A percentile compares a stretch with the other conserved stretches of the same genome.
phyloP scores from a whole-genome alignment of 1,140 invertebrate genomes.

The Penaeus chinensis region DNA sequence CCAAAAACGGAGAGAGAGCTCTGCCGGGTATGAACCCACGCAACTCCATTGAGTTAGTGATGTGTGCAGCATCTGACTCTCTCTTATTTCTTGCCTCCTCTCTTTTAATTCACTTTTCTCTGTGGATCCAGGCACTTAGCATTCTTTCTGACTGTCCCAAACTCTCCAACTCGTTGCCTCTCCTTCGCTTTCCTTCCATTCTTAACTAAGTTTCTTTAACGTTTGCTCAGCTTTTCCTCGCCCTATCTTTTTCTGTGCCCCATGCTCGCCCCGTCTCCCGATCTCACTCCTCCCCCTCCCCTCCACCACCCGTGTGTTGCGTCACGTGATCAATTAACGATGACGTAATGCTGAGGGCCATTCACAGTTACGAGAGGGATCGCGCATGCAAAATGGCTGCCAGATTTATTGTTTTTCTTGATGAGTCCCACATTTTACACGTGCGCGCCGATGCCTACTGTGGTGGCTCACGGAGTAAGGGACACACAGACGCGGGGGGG shows the following conservation, averaged over 20 bases:
- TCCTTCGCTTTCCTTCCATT: slow-evolving; percentile 14
- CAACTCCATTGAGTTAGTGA: too few relatives aligned
- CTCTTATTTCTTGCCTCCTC: too few relatives aligned
- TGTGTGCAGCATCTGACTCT: too few relatives aligned
- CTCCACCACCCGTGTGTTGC: neutral
- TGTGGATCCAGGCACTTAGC: too few relatives aligned
- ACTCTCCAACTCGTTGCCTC: slow-evolving; percentile 13
- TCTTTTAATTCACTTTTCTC: too few relatives aligned
- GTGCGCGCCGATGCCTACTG: too few relatives aligned
- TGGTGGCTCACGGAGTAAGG: too few relatives aligned
- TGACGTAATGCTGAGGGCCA: slow-evolving; percentile 16
- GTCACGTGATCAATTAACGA: slow-evolving; percentile 16
- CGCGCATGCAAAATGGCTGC: slow-evolving; percentile 3
- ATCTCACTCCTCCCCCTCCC: neutral
- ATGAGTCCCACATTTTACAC: too few relatives aligned
- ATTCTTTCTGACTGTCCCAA: neutral
- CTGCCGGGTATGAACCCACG: too few relatives aligned
- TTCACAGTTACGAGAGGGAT: slow-evolving; percentile 17
- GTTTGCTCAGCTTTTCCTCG: neutral
- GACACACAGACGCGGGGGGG: too few relatives aligned
- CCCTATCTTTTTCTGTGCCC: slow-evolving; percentile 1
- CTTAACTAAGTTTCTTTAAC: neutral
- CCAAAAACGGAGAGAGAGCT: too few relatives aligned
- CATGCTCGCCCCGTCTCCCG: neutral
- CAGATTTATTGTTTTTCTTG: too few relatives aligned